Evolutionary conservation across 2,888 invertebrate species (phyloP).

Genomic region (Limnephilus rhombicus): DNA sequence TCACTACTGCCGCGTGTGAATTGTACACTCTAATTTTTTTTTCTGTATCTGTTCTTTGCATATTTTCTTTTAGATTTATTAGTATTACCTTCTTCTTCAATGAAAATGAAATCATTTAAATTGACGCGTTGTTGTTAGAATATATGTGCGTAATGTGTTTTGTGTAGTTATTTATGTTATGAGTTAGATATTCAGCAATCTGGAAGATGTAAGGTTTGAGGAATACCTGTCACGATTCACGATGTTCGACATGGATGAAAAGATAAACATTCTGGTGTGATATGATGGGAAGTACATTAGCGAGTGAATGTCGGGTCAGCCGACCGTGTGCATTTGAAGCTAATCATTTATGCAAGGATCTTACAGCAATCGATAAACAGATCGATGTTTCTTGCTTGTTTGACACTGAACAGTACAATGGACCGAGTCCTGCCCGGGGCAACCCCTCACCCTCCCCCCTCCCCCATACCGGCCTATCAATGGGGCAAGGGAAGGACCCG

Average conservation of each 20-base stretch:
- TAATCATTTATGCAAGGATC: neutral
- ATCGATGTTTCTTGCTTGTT: slow-evolving; percentile 29
- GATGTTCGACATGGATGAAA: neutral
- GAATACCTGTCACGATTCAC: neutral
- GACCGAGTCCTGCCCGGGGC: slow-evolving; percentile 33
- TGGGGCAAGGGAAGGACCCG: neutral
- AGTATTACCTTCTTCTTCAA: no score
- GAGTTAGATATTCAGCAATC: no score
- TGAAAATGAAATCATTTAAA: no score
- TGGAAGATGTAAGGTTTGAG: neutral
- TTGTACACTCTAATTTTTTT: no score
- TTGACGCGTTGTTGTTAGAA: no score
- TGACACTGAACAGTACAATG: slow-evolving; percentile 54
- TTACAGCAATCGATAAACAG: slow-evolving; percentile 11
- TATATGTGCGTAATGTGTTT: no score
- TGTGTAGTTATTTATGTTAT: no score
- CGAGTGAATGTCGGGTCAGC: neutral
- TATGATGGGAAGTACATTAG: neutral
- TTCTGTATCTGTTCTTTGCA: no score
- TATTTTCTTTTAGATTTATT: no score
- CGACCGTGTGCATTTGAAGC: neutral
- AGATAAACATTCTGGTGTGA: neutral
- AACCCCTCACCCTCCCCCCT: neutral
- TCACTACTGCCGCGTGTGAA: no score
- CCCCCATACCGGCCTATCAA: neutral